phyloP scores from a whole-genome alignment of 2,113 vertebrate species.

The Notarius lentiginosus region DNA sequence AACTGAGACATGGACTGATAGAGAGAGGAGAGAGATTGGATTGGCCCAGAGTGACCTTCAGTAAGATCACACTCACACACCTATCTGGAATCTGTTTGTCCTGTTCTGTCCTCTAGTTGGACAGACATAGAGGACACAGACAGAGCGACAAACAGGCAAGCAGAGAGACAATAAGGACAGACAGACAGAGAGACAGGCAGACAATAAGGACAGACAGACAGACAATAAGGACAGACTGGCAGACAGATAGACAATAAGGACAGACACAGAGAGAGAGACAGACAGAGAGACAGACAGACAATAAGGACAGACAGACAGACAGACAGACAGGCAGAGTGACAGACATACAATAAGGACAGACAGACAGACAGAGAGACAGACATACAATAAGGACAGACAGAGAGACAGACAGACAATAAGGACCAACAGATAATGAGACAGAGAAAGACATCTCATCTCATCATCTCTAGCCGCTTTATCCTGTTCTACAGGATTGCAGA shows the following conservation, averaged over 20 bases:
- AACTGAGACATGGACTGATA: neutral
- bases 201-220: neutral
- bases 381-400: neutral
- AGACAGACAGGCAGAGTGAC: too few relatives aligned
- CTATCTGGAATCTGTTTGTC: neutral
- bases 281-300: neutral
- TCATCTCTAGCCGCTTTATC: too few relatives aligned
- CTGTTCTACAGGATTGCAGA: too few relatives aligned
- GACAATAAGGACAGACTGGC: neutral
- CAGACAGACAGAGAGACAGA: too few relatives aligned
- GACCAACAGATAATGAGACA: conserved; percentile 1
- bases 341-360: too few relatives aligned
- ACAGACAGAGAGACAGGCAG: neutral
- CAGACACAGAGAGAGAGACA: neutral
- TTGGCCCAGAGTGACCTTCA: conserved; percentile 15
- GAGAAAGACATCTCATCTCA: neutral
- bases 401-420: neutral
- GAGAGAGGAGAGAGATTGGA: neutral
- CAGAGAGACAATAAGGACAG: neutral
- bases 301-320: neutral
- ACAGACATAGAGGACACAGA: neutral
- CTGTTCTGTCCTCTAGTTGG: neutral
- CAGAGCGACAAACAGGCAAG: neutral
- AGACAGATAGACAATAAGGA: neutral
- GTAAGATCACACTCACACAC: conserved; percentile 3